Evolutionary conservation across 2,888 invertebrate species (phyloP).

Genomic region (Coleophora flavipennella): DNA sequence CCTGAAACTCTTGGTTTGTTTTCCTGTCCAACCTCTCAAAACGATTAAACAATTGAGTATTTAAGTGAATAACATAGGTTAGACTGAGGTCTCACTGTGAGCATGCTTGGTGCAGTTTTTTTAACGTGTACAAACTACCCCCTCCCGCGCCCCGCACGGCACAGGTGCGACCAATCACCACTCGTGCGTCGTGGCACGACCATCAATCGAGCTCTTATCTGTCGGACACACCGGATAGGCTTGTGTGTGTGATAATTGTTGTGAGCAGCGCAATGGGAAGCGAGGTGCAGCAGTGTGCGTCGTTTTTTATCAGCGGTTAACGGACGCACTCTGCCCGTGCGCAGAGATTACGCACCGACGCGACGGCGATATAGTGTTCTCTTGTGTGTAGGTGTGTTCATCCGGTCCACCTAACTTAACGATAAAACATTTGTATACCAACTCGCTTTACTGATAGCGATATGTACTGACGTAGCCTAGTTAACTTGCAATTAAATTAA

Average conservation of each 20-base stretch:
- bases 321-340: slow-evolving; percentile 53
- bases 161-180: slow-evolving; percentile 57
- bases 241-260: slow-evolving; percentile 46
- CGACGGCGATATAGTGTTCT: slow-evolving; percentile 9
- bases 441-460: no score
- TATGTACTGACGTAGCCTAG: no score
- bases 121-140: slow-evolving; percentile 24
- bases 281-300: slow-evolving; percentile 33
- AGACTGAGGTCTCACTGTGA: no score
- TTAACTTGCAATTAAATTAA: no score
- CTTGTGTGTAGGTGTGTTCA: slow-evolving; percentile 48
- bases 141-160: slow-evolving; percentile 17
- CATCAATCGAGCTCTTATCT: slow-evolving; percentile 40
- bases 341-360: slow-evolving; percentile 33
- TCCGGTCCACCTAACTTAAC: slow-evolving; percentile 45
- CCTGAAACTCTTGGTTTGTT: no score
- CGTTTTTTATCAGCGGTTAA: slow-evolving; percentile 53
- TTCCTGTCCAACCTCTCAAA: no score
- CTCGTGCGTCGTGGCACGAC: slow-evolving; percentile 19
- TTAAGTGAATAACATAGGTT: no score
- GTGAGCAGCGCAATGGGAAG: slow-evolving; percentile 43
- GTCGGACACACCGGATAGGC: slow-evolving; percentile 20
- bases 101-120: slow-evolving; percentile 46
- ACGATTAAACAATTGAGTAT: no score
- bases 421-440: slow-evolving; percentile 7